A percentile compares a stretch with the other conserved stretches of the same genome.
Evolutionary conservation across 2,797 vertebrate genomes (phyloP).

Genomic region (Spheniscus humboldti): DNA sequence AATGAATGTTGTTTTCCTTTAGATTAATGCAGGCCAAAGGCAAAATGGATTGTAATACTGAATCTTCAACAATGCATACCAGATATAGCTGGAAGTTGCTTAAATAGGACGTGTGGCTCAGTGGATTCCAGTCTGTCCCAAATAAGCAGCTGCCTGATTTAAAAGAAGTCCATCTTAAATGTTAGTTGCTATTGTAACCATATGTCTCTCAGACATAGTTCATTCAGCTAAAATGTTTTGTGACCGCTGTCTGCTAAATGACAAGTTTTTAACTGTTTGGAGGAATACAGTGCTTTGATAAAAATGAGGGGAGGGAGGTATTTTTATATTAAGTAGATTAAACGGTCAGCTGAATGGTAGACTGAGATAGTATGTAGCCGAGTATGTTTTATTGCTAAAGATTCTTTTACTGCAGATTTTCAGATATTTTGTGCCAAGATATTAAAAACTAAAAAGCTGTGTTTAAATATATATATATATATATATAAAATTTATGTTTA

Average conservation of each 20-base stretch:
- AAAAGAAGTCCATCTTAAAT: not conserved
- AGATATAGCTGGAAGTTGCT: not conserved
- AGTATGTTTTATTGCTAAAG: not conserved
- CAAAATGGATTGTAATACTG: not conserved
- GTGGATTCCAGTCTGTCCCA: not conserved
- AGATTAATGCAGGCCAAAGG: not conserved
- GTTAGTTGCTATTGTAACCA: not conserved
- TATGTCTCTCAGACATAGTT: not conserved
- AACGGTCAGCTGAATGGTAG: not conserved
- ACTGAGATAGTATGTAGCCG: not conserved
- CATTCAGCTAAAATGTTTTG: not conserved
- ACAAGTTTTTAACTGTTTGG: not conserved
- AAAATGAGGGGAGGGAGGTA: not conserved
- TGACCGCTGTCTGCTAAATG: not conserved
- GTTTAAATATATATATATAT: not conserved
- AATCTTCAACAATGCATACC: not conserved
- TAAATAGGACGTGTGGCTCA: not conserved
- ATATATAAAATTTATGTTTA: not conserved
- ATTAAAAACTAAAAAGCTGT: not conserved
- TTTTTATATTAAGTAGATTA: not conserved
- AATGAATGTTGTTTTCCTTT: not conserved
- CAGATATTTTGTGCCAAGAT: conserved; percentile 15
- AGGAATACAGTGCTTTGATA: not conserved
- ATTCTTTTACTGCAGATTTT: not conserved
- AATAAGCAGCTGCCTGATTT: not conserved